These are phyloP conservation scores for Triplophysa siluroides DNA, from an alignment of 2,113 vertebrate genomes.

Conservation along the genomic window DNA sequence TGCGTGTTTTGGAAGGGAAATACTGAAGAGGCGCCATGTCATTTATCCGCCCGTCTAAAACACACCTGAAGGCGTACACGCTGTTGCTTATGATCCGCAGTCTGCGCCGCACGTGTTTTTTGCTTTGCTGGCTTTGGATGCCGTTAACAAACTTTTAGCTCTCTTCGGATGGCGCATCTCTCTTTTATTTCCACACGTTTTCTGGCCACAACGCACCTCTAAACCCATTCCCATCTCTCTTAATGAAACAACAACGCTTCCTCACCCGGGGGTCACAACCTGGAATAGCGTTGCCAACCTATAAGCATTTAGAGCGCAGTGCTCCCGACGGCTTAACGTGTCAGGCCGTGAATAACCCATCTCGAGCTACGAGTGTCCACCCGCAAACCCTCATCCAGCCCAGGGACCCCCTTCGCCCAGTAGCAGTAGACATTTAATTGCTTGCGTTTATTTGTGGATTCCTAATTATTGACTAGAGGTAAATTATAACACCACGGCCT, in stretches of 20 bases:
- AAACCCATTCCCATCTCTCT: conserved; percentile 41
- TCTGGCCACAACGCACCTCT: conserved; percentile 26
- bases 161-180: conserved; percentile 13
- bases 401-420: conserved; percentile 78
- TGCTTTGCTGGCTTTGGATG: conserved; percentile 17
- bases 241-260: conserved; percentile 49
- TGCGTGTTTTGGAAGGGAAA: conserved; percentile 52
- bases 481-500: conserved; percentile 93
- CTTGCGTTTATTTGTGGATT: conserved; percentile 98
- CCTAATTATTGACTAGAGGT: conserved; percentile 99
- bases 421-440: conserved; percentile 98
- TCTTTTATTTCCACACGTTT: conserved; percentile 32
- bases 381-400: conserved; percentile 79
- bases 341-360: conserved; percentile 79
- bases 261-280: conserved; percentile 46
- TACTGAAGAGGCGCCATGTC: conserved; percentile 24
- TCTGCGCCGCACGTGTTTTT: conserved; percentile 28
- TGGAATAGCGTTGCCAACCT: conserved; percentile 40
- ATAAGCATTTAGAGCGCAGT: conserved; percentile 63
- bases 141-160: conserved; percentile 30
- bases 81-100: conserved; percentile 30
- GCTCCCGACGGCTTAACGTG: conserved; percentile 29
- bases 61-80: conserved; percentile 17
- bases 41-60: conserved; percentile 39
- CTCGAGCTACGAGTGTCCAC: conserved; percentile 84